Conservation (phyloP, 2,797 vertebrate species). For the Lagorchestes hirsutus region DNA sequence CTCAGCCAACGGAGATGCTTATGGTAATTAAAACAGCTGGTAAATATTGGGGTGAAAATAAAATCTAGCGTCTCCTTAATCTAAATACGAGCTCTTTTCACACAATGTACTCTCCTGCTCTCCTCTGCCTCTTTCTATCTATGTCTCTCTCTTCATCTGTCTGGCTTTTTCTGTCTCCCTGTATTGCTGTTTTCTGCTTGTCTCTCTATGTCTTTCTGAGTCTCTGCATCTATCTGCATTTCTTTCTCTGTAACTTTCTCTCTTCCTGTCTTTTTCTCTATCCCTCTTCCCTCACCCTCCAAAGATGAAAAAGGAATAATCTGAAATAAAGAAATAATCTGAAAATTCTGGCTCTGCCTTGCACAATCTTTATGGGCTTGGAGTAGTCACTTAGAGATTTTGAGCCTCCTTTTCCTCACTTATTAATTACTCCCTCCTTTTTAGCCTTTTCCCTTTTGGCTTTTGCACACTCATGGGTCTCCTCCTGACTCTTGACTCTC, state of each 20-base stretch:
- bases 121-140: background rate
- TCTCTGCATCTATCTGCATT: background rate
- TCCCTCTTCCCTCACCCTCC: background rate
- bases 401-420: background rate
- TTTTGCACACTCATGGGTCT: background rate
- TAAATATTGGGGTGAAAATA: background rate
- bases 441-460: background rate
- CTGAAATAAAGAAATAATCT: background rate
- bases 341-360: background rate
- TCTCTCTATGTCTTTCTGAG: background rate
- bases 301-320: background rate
- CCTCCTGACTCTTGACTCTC: background rate
- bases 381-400: background rate
- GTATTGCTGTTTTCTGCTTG: background rate
- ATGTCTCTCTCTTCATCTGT: background rate
- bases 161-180: background rate
- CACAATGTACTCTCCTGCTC: background rate
- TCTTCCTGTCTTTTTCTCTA: background rate
- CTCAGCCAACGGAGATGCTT: background rate
- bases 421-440: background rate
- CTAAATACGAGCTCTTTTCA: background rate
- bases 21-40: background rate
- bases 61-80: background rate
- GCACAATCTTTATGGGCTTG: background rate
- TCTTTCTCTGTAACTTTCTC: background rate